Percentiles rank a stretch among this genome's conserved stretches.
Conservation (phyloP, 1,140 invertebrate genomes). For the Cephus cinctus region DNA sequence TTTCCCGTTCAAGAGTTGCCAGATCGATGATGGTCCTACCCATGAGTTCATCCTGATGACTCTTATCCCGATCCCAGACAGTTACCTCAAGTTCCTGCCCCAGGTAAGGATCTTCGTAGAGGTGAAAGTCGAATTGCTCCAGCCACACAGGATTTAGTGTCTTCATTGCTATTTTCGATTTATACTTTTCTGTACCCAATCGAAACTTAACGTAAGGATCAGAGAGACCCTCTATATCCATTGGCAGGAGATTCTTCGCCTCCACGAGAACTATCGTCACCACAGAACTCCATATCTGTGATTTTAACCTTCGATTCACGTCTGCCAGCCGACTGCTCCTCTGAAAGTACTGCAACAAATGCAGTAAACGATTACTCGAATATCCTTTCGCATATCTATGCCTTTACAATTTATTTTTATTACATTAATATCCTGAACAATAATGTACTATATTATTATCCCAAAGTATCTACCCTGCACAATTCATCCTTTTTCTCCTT, state of each 20-base stretch:
- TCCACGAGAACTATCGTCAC: constrained; percentile 96
- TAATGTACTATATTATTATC: not conserved
- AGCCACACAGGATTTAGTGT: constrained; percentile 87
- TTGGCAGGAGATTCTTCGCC: constrained; percentile 84
- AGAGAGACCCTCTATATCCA: constrained; percentile 86
- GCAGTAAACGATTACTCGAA: too few relatives aligned
- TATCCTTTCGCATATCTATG: not conserved
- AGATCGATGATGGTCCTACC: constrained; percentile 86
- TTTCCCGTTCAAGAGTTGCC: constrained; percentile 81
- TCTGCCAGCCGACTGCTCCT: constrained; percentile 74
- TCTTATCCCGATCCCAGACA: constrained; percentile 85
- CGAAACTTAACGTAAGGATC: constrained; percentile 97
- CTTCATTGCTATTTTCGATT: constrained; percentile 89
- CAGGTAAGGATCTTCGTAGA: constrained; percentile 84
- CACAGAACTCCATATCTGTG: constrained; percentile 92
- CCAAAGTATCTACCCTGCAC: constrained; percentile 56
- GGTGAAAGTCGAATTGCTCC: constrained; percentile 96
- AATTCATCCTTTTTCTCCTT: constrained; percentile 60
- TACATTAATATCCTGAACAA: not conserved
- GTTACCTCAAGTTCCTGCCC: constrained; percentile 86
- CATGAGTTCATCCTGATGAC: constrained; percentile 83
- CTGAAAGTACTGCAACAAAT: constrained; percentile 72
- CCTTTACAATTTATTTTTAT: not conserved
- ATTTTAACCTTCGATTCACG: constrained; percentile 79
- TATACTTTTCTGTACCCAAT: constrained; percentile 96